Conservation (phyloP, 2,113 vertebrate genomes). For the Anoura caudifer region DNA sequence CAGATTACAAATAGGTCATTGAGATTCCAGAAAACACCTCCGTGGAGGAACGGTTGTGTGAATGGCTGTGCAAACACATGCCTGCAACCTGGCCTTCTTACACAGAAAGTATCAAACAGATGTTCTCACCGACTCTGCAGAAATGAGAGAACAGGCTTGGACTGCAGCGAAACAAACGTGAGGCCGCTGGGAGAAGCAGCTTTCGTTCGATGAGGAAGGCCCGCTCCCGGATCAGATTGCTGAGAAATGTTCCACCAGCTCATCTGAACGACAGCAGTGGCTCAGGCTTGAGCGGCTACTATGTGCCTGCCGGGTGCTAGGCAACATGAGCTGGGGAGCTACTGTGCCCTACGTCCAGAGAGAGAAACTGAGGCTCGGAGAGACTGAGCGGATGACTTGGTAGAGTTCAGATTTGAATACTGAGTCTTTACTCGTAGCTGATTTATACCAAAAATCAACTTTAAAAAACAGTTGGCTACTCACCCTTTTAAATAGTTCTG, state of each 20-base stretch:
- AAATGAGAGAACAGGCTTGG: background rate
- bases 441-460: no score
- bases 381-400: background rate
- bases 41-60: background rate
- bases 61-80: background rate
- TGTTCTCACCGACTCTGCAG: background rate
- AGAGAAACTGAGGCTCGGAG: background rate
- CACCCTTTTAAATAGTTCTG: background rate
- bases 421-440: background rate
- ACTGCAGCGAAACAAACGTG: background rate
- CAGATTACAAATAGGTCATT: background rate
- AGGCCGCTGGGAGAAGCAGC: background rate
- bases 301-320: background rate
- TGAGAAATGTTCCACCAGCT: background rate
- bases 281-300: background rate
- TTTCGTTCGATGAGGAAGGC: background rate
- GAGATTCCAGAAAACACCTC: conserved; percentile 1
- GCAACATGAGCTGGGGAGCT: background rate
- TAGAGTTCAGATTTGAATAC: background rate
- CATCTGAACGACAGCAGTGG: background rate
- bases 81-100: background rate
- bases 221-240: background rate
- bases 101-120: background rate
- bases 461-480: background rate
- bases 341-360: background rate